phyloP scores from a whole-genome alignment of 2,797 vertebrate genomes.

The Pseudotriccus pelzelni region DNA sequence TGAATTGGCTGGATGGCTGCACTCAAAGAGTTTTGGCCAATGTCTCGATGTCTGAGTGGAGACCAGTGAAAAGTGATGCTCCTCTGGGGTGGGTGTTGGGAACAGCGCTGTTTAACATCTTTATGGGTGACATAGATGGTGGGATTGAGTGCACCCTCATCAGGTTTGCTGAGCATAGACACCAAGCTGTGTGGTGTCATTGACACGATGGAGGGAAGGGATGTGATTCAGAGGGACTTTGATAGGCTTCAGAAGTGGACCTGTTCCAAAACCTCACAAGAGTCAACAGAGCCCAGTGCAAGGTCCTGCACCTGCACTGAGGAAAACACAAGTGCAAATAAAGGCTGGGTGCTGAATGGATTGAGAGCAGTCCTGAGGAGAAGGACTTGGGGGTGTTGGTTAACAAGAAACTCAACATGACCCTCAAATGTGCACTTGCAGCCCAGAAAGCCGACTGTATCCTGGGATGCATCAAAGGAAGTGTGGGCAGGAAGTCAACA shows the following conservation, averaged over 20 bases:
- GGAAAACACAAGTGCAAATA: background rate
- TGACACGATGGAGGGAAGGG: background rate
- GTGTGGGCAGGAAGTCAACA: too few relatives aligned
- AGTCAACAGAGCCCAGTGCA: background rate
- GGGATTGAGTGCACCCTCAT: background rate
- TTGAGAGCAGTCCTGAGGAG: too few relatives aligned
- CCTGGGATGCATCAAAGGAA: too few relatives aligned
- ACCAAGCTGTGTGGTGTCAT: rapidly evolving
- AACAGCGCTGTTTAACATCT: background rate
- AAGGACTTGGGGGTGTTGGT: too few relatives aligned
- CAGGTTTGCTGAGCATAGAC: background rate
- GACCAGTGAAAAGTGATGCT: background rate
- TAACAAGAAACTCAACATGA: too few relatives aligned
- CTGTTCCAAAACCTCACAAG: background rate
- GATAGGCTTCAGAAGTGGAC: background rate
- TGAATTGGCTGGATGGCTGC: background rate
- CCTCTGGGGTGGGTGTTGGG: rapidly evolving
- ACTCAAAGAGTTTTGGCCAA: background rate
- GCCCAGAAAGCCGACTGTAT: too few relatives aligned
- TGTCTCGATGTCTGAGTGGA: background rate
- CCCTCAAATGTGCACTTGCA: too few relatives aligned
- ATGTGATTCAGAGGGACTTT: background rate
- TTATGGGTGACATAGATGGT: background rate
- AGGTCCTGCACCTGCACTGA: background rate
- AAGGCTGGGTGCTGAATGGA: too few relatives aligned